These are phyloP conservation scores for Pandemis corylana DNA, from an alignment of 2,888 invertebrate species.

Conservation along the genomic window DNA sequence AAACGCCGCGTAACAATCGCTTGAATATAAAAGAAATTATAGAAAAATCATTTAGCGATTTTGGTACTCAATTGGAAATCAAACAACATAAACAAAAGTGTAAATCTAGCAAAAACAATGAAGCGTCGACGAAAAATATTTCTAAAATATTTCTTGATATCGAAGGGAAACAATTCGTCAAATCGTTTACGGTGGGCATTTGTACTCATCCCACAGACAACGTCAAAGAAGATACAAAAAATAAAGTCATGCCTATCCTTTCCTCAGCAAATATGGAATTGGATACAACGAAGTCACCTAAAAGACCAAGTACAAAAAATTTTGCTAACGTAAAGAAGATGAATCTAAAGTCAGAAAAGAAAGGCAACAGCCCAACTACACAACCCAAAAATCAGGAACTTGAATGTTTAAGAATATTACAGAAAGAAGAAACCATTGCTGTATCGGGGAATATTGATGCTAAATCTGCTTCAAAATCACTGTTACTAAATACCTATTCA, in stretches of 20 bases:
- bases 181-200: not conserved
- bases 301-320: not conserved
- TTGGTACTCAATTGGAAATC: not conserved
- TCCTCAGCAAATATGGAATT: not conserved
- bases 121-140: not conserved
- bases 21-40: not conserved
- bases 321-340: not conserved
- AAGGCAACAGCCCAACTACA: not conserved
- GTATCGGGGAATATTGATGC: not conserved
- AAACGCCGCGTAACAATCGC: not conserved
- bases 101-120: not conserved
- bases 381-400: not conserved
- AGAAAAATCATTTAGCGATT: conserved; percentile 2
- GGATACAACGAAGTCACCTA: not conserved
- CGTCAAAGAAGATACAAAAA: not conserved
- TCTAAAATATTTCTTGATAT: not conserved
- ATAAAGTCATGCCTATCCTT: not conserved
- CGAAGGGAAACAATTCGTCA: not conserved
- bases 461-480: not conserved
- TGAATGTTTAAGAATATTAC: not conserved
- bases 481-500: not conserved
- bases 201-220: not conserved
- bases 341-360: not conserved
- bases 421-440: not conserved
- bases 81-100: not conserved